phyloP scores from a whole-genome alignment of 2,797 vertebrate genomes.

The Danio tinwini region DNA sequence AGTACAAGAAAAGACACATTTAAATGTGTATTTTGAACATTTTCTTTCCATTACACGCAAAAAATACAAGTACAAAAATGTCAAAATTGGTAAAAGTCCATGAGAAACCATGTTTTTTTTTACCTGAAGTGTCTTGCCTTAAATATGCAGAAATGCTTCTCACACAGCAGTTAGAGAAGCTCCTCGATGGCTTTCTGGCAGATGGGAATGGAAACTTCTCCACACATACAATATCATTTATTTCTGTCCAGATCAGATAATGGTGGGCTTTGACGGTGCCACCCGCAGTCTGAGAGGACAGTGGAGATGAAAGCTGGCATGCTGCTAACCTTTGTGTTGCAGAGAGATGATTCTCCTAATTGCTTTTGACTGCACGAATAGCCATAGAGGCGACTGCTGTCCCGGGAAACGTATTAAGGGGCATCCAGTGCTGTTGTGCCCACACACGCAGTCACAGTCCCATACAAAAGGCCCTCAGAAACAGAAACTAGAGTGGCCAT shows the following conservation, averaged over 20 bases:
- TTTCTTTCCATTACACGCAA: too few species aligned
- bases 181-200: slow-evolving; percentile 81
- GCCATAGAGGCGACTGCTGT: slow-evolving; percentile 45
- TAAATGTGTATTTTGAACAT: too few species aligned
- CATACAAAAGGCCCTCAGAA: slow-evolving; percentile 54
- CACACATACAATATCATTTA: slow-evolving; percentile 55
- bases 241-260: slow-evolving; percentile 56
- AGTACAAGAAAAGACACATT: too few species aligned
- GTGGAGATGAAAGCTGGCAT: slow-evolving; percentile 60
- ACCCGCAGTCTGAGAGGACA: slow-evolving; percentile 52
- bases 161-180: slow-evolving; percentile 86
- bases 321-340: slow-evolving; percentile 51
- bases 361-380: slow-evolving; percentile 54
- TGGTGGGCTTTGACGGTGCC: slow-evolving; percentile 59
- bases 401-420: slow-evolving; percentile 31
- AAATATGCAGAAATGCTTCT: slow-evolving; percentile 87
- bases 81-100: too few species aligned
- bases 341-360: slow-evolving; percentile 58
- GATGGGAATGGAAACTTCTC: slow-evolving; percentile 25
- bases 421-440: slow-evolving; percentile 38
- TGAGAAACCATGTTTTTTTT: too few species aligned
- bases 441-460: slow-evolving; percentile 49
- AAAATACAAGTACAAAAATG: too few species aligned
- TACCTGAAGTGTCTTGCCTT: slow-evolving; percentile 59
- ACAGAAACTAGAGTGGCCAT: slow-evolving; percentile 17